Evolutionary conservation across 2,797 vertebrate species (phyloP), one percentile per base, ranked within the genome.

Genomic region (Syncerus caffer): DNA sequence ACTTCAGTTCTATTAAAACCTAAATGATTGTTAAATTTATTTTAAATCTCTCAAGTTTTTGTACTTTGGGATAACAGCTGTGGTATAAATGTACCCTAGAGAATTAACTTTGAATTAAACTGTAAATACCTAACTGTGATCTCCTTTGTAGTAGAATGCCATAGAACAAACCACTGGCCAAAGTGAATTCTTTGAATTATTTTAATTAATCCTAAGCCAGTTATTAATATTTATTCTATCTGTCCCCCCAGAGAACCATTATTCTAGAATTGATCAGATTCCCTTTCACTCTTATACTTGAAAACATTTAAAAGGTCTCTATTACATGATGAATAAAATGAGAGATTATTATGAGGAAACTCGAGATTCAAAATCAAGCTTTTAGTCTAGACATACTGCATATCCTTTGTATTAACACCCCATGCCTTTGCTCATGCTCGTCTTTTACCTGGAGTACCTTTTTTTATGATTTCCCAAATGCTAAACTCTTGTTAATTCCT

Each of bases 11-110:
- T 27, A 21, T 51, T 92, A 93, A 83, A 45, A 92, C 1, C 29
- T 79, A 89, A 55, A 76, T 84, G 50, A 34, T 85, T 89, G 31
- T 50, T 86, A 91, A 87, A 29, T 93, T 86, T 91, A 9, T 42
- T 92, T 84, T 25, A 92, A 93, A 85, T 78, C 45, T 71, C 0
- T 91, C 38, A 76, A 53, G 50, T 92, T 97, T 58, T 64, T 58
- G 67, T 97, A 97, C 78, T 62, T 83, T 87, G 90, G 47, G 90
- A 89, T 85, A 97, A 62, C 2, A 21, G 78, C 55, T 98, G n/a
- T 51, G 42, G 2, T 47, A 17, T 71, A 84, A 31, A 95, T 62
- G 3, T 71, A 38, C 95, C 74, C 14, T 34, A 42, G 34, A 7
- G 53, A 60, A 47, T 31, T 89, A 8, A 21, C 57, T 97, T 91